Evolutionary conservation across 2,797 vertebrate species (phyloP).

Genomic region (Eutrigla gurnardus): DNA sequence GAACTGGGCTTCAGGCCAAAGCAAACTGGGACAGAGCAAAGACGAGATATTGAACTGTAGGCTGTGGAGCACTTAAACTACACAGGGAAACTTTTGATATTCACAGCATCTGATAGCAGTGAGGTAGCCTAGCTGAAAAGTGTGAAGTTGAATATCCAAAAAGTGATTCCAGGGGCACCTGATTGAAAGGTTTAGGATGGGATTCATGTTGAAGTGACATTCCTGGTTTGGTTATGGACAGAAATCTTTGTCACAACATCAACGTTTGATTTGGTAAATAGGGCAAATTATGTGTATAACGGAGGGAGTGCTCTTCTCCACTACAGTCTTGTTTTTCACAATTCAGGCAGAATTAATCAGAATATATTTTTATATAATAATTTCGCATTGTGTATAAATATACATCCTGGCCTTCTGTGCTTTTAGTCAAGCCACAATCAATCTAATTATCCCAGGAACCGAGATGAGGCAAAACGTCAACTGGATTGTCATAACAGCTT

Average conservation of each 20-base stretch:
- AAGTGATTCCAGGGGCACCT: not conserved
- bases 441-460: constrained; percentile 41
- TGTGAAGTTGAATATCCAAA: not conserved
- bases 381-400: not conserved
- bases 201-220: not conserved
- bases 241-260: not conserved
- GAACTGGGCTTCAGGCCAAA: constrained; percentile 36
- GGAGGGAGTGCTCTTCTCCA: not conserved
- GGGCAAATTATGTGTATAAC: not conserved
- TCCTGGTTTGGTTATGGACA: not conserved
- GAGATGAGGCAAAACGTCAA: constrained; percentile 34
- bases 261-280: not conserved
- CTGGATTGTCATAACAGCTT: constrained; percentile 54
- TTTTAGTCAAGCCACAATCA: constrained; percentile 36
- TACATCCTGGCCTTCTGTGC: constrained; percentile 9
- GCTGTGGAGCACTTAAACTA: constrained; percentile 4
- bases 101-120: not conserved
- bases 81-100: not conserved
- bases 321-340: not conserved
- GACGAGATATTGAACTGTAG: constrained; percentile 24
- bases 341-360: not conserved
- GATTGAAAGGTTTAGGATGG: not conserved
- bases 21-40: constrained; percentile 47
- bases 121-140: not conserved
- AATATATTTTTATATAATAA: constrained; percentile 8